Evolutionary conservation across 2,888 invertebrate genomes (phyloP).

Genomic region (Dorcus hopei): DNA sequence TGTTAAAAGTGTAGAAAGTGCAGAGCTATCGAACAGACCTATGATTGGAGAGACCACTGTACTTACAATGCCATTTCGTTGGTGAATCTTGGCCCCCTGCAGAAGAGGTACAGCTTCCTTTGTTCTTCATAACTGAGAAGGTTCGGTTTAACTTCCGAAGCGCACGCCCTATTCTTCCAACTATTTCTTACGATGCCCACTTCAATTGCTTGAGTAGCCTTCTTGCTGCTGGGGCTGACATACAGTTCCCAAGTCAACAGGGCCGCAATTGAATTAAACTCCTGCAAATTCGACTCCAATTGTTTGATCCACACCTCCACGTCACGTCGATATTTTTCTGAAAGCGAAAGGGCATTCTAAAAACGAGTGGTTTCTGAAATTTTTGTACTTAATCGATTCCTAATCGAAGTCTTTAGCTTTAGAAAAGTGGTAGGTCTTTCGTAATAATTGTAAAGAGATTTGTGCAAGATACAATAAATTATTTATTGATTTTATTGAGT

Average conservation of each 20-base stretch:
- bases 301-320: constrained; percentile 35
- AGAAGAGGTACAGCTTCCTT: constrained; percentile 59
- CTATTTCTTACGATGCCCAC: constrained; percentile 35
- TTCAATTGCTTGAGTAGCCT: constrained; percentile 27
- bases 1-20: no score
- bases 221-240: constrained; percentile 27
- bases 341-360: constrained; percentile 2
- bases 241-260: constrained; percentile 37
- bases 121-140: constrained; percentile 39
- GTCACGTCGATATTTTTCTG: constrained; percentile 33
- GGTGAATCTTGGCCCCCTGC: constrained; percentile 61
- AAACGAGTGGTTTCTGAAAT: no score
- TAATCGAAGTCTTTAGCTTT: no score
- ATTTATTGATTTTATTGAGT: no score
- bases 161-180: constrained; percentile 45
- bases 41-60: no score
- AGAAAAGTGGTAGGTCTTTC: no score
- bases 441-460: no score
- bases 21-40: no score
- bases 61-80: constrained; percentile 55
- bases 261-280: constrained; percentile 36
- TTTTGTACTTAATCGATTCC: no score
- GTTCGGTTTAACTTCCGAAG: constrained; percentile 24
- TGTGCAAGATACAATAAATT: no score
- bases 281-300: constrained; percentile 31